Base-by-base conservation (phyloP, 1,140 invertebrate species). In the Pogonomyrmex californicus region DNA sequence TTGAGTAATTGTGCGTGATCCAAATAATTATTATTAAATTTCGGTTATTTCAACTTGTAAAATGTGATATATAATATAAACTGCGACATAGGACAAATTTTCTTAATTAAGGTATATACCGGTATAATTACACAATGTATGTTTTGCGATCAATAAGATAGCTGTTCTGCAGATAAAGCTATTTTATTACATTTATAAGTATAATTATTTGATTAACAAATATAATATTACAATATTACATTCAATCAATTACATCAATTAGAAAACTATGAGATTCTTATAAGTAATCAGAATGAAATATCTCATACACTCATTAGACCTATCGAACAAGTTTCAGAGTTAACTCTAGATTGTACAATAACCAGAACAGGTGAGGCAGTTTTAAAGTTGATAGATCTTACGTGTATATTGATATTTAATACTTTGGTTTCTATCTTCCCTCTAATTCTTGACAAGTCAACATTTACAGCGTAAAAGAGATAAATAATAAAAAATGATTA, bases 401-500 rank as follows among this genome's bases (percentile, higher is more conserved):
- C 56, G 79, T 70, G 76, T 87, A 85, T 70, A 88, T 78, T 76
- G 85, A 88, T 92, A 91, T 85, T 91, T 93, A 93, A 92, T 88
- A 92, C 92, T 93, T 93, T 93, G 92, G 92, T 93, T 90, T 91
- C 71, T 49, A 92, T 90, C 65, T 91, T 54, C 82, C 82, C 56
- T 71, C 68, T 75, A 86, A 81, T 54, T 71, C 49, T 78, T 51
- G 73, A 82, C 38, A 5, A 62, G 12, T 44, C n/a, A 44, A 41
- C 49, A 36, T 30, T 77, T 38, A 14, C 4, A 30, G n/a, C 7
- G 23, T 56, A 79, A 36, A 54, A 14, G 66, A 88, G 68, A 75
- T 86, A 81, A 88, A 30, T 63, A 73, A 23, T 78, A 23, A 79
- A 66, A 68, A 36, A 30, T n/a, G 14, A 23, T n/a, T 47, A 36